phyloP scores from a whole-genome alignment of 2,113 vertebrate species.

The Gadus chalcogrammus region DNA sequence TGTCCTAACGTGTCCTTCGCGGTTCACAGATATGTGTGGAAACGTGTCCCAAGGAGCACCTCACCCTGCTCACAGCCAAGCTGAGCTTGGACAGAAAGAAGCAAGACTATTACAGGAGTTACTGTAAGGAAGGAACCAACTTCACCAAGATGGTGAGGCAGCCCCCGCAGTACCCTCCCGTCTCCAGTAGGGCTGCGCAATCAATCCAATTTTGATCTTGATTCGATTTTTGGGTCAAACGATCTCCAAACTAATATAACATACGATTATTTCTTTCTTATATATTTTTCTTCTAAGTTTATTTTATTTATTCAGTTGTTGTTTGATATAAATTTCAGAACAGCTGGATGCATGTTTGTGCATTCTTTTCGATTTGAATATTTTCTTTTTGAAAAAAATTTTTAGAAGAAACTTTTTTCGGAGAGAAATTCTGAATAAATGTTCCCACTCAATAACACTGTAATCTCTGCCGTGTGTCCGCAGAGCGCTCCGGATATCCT shows the following conservation, averaged over 20 bases:
- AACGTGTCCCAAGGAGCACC: slow-evolving; percentile 75
- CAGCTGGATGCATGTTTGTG: too few relatives aligned
- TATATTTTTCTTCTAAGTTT: too few relatives aligned
- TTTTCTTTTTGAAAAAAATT: too few relatives aligned
- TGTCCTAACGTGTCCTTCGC: not conserved
- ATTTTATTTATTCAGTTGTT: too few relatives aligned
- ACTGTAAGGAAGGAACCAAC: slow-evolving; percentile 72
- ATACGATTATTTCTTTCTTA: too few relatives aligned
- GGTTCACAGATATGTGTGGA: slow-evolving; percentile 83
- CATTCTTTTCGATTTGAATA: too few relatives aligned
- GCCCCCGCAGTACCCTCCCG: not conserved
- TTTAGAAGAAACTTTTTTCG: too few relatives aligned
- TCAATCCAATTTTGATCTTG: too few relatives aligned
- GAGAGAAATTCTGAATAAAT: too few relatives aligned
- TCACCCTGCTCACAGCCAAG: slow-evolving; percentile 66
- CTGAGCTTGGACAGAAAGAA: not conserved
- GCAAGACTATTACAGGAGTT: slow-evolving; percentile 73
- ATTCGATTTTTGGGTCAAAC: too few relatives aligned
- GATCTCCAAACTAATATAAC: too few relatives aligned
- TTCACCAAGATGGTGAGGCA: slow-evolving; percentile 44
- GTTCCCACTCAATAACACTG: not conserved
- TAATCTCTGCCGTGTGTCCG: not conserved
- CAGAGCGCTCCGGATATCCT: slow-evolving; percentile 73
- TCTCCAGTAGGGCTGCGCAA: not conserved
- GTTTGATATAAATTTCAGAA: too few relatives aligned